These are phyloP conservation scores for Anseranas semipalmata DNA, from an alignment of 2,113 vertebrate species.

Conservation along the genomic window DNA sequence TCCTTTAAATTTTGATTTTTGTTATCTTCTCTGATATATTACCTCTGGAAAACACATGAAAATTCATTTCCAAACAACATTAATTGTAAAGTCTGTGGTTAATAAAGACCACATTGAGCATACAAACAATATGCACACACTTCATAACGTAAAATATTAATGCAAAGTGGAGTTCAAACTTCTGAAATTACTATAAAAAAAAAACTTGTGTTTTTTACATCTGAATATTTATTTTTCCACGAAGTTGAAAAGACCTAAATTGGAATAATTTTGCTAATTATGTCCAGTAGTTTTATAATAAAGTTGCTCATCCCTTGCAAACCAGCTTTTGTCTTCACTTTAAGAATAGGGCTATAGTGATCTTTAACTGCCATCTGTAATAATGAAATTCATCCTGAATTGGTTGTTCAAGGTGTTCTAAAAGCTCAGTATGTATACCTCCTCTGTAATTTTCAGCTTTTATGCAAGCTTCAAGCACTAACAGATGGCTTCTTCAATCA, in stretches of 20 bases:
- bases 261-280: neutral
- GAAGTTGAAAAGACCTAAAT: neutral
- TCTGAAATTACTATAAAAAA: neutral
- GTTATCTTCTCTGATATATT: neutral
- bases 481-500: neutral
- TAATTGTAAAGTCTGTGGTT: neutral
- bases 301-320: neutral
- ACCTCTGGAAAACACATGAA: neutral
- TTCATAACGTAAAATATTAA: neutral
- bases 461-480: neutral
- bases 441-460: neutral
- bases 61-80: neutral
- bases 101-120: neutral
- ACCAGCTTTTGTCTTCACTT: neutral
- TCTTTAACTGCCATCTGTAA: neutral
- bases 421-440: neutral
- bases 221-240: neutral
- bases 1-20: neutral
- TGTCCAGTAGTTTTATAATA: neutral
- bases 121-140: neutral
- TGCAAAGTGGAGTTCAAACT: neutral
- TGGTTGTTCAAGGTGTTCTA: neutral
- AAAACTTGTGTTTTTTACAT: neutral
- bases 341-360: neutral
- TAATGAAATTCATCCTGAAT: neutral